Evolutionary conservation across 1,140 invertebrate species (phyloP).

Genomic region (Megalonaias nervosa): DNA sequence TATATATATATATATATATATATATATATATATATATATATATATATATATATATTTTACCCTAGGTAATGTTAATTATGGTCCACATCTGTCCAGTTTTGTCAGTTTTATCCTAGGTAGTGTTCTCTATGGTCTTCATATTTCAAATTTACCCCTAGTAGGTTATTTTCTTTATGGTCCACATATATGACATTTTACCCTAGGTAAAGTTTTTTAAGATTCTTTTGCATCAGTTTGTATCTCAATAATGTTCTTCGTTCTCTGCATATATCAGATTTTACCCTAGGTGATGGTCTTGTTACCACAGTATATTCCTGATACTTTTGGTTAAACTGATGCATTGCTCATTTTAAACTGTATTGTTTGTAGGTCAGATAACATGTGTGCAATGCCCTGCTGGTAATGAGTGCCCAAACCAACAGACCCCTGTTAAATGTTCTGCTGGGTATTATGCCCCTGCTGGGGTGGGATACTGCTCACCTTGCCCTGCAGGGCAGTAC

Average conservation of each 20-base stretch:
- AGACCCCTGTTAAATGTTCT: slow-evolving; percentile 36
- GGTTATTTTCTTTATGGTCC: neutral
- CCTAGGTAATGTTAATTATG: too few species aligned
- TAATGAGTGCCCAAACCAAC: slow-evolving; percentile 43
- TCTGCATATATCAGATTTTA: neutral
- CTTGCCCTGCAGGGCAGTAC: slow-evolving; percentile 52
- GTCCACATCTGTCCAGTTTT: too few species aligned
- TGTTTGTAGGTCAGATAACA: slow-evolving; percentile 44
- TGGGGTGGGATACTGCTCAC: slow-evolving; percentile 52
- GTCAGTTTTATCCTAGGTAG: too few species aligned
- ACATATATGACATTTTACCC: neutral
- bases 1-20: too few species aligned
- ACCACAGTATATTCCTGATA: neutral
- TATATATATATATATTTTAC: too few species aligned
- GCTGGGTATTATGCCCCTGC: slow-evolving; percentile 43
- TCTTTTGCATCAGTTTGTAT: neutral
- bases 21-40: too few species aligned
- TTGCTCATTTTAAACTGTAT: neutral
- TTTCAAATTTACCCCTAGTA: neutral
- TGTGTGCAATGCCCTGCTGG: slow-evolving; percentile 56
- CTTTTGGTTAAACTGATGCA: neutral
- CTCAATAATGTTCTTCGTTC: neutral
- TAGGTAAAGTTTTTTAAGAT: neutral
- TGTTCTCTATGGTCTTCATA: neutral
- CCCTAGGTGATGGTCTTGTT: too few species aligned